phyloP scores from a whole-genome alignment of 2,888 invertebrate genomes.

The Blera fallax region DNA sequence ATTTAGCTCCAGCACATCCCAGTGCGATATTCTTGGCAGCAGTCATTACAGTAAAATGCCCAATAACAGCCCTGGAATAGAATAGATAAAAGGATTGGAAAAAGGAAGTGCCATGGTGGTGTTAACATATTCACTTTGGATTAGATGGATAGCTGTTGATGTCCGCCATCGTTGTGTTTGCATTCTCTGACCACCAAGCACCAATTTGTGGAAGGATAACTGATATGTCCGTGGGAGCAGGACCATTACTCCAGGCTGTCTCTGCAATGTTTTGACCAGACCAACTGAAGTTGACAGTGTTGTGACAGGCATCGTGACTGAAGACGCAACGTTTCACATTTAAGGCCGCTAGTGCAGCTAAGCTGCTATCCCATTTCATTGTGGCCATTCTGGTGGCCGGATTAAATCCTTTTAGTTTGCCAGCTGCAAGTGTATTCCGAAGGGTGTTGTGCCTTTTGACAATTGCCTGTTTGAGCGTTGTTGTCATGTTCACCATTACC shows the following conservation, averaged over 20 bases:
- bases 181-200: slow-evolving; percentile 23
- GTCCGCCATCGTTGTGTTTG: slow-evolving; percentile 49
- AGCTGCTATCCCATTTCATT: slow-evolving; percentile 76
- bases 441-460: slow-evolving; percentile 71
- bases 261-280: slow-evolving; percentile 77
- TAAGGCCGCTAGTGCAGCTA: slow-evolving; percentile 75
- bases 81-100: too few relatives aligned
- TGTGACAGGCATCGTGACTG: slow-evolving; percentile 76
- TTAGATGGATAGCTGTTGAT: slow-evolving; percentile 73
- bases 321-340: slow-evolving; percentile 76
- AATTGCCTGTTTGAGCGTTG: not conserved
- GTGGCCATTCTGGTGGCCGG: slow-evolving; percentile 77
- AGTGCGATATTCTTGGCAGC: slow-evolving; percentile 75
- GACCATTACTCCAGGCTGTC: slow-evolving; percentile 56
- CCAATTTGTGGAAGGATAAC: not conserved
- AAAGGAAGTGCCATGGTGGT: too few relatives aligned
- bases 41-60: slow-evolving; percentile 77
- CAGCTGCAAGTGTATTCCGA: slow-evolving; percentile 74
- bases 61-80: not conserved
- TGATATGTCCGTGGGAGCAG: not conserved
- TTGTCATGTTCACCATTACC: not conserved
- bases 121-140: not conserved
- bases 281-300: too few relatives aligned
- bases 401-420: slow-evolving; percentile 54
- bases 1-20: slow-evolving; percentile 76